A percentile compares a stretch with the other conserved stretches of the same genome.
Evolutionary conservation across 2,888 invertebrate genomes (phyloP).

Genomic region (Biston betularia): DNA sequence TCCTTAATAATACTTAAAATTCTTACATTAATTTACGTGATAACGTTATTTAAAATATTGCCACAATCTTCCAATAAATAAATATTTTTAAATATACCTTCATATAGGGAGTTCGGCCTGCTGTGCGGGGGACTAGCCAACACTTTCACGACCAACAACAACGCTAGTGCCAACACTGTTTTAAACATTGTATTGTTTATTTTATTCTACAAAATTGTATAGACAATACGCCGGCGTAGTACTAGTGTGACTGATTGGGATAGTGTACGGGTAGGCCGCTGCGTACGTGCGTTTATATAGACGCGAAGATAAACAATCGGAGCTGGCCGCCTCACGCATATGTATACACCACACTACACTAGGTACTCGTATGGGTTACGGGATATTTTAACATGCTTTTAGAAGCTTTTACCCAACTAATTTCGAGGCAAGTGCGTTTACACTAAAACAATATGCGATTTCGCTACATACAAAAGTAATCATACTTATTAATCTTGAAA

Average conservation of each 20-base stretch:
- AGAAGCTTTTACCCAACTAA: not conserved
- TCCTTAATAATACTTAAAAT: no score
- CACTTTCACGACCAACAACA: slow-evolving; percentile 55
- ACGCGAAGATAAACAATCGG: slow-evolving; percentile 59
- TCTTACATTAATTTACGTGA: no score
- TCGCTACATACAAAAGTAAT: no score
- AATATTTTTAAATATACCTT: slow-evolving; percentile 49
- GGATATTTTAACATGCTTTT: not conserved
- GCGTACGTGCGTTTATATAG: slow-evolving; percentile 58
- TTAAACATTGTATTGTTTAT: slow-evolving; percentile 54
- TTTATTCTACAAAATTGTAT: slow-evolving; percentile 25
- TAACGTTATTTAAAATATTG: no score
- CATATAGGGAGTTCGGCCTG: slow-evolving; percentile 32
- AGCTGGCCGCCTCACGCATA: slow-evolving; percentile 28
- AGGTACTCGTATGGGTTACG: not conserved
- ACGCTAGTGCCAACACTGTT: slow-evolving; percentile 55
- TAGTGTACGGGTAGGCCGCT: slow-evolving; percentile 48
- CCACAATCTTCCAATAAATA: no score
- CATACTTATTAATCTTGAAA: no score
- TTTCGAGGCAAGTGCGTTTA: not conserved
- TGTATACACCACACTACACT: no score
- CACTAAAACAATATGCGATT: no score
- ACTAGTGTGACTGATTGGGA: slow-evolving; percentile 43
- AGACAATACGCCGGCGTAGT: slow-evolving; percentile 39
- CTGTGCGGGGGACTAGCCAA: slow-evolving; percentile 51